Percentiles rank a stretch among this genome's conserved stretches.
Evolutionary conservation across 2,888 invertebrate genomes (phyloP).

Genomic region (Drosophila austrosaltans): DNA sequence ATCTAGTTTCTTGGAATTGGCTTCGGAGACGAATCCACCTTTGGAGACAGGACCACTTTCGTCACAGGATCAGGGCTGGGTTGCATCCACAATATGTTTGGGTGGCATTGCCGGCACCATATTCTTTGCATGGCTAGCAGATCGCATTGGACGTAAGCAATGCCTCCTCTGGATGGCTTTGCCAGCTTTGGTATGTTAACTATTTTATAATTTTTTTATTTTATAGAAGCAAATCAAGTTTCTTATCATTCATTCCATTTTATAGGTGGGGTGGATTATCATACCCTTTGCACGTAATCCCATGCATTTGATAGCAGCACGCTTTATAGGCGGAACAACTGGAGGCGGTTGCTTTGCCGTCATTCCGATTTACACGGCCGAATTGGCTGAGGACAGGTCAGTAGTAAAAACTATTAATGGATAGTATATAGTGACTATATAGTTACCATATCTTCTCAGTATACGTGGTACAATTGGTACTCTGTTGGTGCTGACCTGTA

Average conservation of each 20-base stretch:
- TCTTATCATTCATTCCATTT: background rate
- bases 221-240: background rate
- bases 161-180: slow-evolving; percentile 70
- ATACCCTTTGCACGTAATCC: slow-evolving; percentile 74
- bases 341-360: slow-evolving; percentile 78
- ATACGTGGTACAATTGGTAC: slow-evolving; percentile 82
- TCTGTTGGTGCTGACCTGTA: slow-evolving; percentile 77
- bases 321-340: slow-evolving; percentile 77
- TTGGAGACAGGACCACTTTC: slow-evolving; percentile 77
- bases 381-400: slow-evolving; percentile 80
- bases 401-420: background rate
- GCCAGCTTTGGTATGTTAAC: slow-evolving; percentile 75
- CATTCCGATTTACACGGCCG: slow-evolving; percentile 80
- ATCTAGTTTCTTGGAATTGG: slow-evolving; percentile 78
- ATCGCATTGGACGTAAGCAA: slow-evolving; percentile 77
- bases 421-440: too few species aligned
- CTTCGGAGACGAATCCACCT: slow-evolving; percentile 70
- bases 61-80: slow-evolving; percentile 80
- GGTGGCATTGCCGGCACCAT: slow-evolving; percentile 80
- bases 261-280: slow-evolving; percentile 77
- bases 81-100: slow-evolving; percentile 80
- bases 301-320: slow-evolving; percentile 64
- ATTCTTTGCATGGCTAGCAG: slow-evolving; percentile 80
- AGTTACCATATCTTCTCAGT: slow-evolving; percentile 45
- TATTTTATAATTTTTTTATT: background rate